phyloP scores from a whole-genome alignment of 2,113 vertebrate genomes.

The Engraulis encrasicolus region DNA sequence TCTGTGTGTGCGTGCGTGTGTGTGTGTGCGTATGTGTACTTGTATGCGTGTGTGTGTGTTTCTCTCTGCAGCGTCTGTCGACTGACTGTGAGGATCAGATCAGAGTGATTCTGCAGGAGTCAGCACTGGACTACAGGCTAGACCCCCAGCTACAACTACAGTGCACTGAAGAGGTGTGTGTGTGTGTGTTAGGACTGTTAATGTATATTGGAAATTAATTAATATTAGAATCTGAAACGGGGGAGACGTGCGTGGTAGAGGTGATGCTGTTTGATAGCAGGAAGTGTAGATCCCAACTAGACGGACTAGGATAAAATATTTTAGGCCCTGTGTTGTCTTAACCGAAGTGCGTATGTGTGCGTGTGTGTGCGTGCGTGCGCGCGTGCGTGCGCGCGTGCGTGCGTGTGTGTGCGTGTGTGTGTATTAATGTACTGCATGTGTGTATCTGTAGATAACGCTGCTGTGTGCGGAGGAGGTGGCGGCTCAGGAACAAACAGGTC shows the following conservation, averaged over 20 bases:
- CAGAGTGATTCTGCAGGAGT: conserved; percentile 92
- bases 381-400: neutral
- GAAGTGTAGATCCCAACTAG: too few species aligned
- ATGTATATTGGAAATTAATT: too few species aligned
- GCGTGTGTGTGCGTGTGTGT: conserved; percentile 32
- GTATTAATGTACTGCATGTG: conserved; percentile 39
- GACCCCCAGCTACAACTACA: conserved; percentile 97
- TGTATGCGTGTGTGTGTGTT: conserved; percentile 41
- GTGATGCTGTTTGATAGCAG: too few species aligned
- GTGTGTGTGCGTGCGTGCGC: neutral
- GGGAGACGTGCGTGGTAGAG: too few species aligned
- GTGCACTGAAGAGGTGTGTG: conserved; percentile 89
- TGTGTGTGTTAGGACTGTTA: too few species aligned
- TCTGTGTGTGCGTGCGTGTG: too few species aligned
- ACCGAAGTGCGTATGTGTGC: neutral
- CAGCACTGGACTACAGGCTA: conserved; percentile 93
- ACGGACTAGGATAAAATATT: too few species aligned
- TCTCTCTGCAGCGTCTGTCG: conserved; percentile 42
- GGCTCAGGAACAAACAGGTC: conserved; percentile 96
- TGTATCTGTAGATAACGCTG: conserved; percentile 81
- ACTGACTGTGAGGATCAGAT: conserved; percentile 97
- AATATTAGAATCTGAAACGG: too few species aligned
- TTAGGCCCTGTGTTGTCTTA: too few species aligned
- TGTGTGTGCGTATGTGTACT: neutral
- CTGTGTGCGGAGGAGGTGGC: conserved; percentile 95